Conservation (phyloP, 1,140 invertebrate genomes). For the Nephotettix cincticeps region DNA sequence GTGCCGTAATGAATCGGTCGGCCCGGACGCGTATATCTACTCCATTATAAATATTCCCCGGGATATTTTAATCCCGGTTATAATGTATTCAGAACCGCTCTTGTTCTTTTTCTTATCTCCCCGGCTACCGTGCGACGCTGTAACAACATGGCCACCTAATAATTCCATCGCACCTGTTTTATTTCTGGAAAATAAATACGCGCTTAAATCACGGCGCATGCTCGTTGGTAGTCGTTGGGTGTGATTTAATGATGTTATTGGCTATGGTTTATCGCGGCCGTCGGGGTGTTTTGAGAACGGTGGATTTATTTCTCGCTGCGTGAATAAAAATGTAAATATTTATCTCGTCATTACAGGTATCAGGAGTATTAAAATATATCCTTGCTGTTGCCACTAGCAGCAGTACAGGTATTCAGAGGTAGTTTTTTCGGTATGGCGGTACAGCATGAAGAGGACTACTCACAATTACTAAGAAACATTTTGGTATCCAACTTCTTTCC, state of each 20-base stretch:
- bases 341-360: too few species aligned
- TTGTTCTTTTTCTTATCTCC: slow-evolving; percentile 21
- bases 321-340: not conserved
- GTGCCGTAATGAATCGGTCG: not conserved
- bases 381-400: too few species aligned
- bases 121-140: not conserved
- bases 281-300: not conserved
- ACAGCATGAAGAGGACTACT: too few species aligned
- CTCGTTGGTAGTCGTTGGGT: not conserved
- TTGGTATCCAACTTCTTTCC: too few species aligned
- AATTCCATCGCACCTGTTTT: slow-evolving; percentile 1
- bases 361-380: too few species aligned
- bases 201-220: not conserved
- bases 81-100: slow-evolving; percentile 11
- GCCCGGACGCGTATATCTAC: not conserved
- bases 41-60: slow-evolving; percentile 16
- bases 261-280: too few species aligned
- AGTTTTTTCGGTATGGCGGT: too few species aligned
- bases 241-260: too few species aligned
- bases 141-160: slow-evolving; percentile 5
- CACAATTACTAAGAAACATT: too few species aligned
- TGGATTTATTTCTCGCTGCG: not conserved
- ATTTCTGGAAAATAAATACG: not conserved
- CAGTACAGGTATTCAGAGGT: too few species aligned
- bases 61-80: slow-evolving; percentile 20